Evolutionary conservation across 2,888 invertebrate species (phyloP).

Genomic region (Pimpla rufipes): DNA sequence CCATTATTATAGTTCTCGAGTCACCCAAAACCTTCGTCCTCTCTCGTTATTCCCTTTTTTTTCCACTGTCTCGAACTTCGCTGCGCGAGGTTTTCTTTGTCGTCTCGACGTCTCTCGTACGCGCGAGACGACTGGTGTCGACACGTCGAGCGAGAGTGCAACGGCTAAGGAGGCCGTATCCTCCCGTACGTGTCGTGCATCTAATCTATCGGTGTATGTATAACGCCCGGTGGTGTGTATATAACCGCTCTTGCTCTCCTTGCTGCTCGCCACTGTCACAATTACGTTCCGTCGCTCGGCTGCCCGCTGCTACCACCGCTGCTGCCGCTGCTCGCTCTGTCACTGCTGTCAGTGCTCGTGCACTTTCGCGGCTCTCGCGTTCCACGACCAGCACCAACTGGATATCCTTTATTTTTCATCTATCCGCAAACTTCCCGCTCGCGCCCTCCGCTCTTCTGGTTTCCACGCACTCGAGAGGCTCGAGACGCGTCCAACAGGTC

Average conservation of each 20-base stretch:
- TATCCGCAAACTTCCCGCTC: not conserved
- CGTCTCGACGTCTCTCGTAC: conserved; percentile 36
- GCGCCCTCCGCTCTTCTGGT: not conserved
- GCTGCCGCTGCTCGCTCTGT: not conserved
- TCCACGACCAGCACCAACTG: conserved; percentile 2
- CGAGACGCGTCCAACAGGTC: no score
- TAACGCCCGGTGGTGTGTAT: conserved; percentile 29
- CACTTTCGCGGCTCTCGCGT: conserved; percentile 4
- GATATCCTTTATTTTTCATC: conserved; percentile 1
- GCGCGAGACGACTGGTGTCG: conserved; percentile 33
- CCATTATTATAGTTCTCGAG: conserved; percentile 31
- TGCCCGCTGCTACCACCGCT: not conserved
- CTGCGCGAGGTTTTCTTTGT: conserved; percentile 22
- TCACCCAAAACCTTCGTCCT: not conserved
- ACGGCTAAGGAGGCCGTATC: conserved; percentile 67
- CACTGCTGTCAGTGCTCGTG: conserved; percentile 6
- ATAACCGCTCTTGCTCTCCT: conserved; percentile 28
- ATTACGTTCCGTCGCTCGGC: conserved; percentile 10
- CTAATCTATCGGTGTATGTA: conserved; percentile 59
- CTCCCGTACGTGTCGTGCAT: conserved; percentile 67
- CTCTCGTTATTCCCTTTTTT: not conserved
- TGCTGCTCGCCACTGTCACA: conserved; percentile 19
- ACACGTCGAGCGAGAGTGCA: conserved; percentile 58
- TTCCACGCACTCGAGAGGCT: not conserved
- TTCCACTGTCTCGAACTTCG: not conserved